Evolutionary conservation across 2,797 vertebrate species (phyloP).

Genomic region (Anableps anableps): DNA sequence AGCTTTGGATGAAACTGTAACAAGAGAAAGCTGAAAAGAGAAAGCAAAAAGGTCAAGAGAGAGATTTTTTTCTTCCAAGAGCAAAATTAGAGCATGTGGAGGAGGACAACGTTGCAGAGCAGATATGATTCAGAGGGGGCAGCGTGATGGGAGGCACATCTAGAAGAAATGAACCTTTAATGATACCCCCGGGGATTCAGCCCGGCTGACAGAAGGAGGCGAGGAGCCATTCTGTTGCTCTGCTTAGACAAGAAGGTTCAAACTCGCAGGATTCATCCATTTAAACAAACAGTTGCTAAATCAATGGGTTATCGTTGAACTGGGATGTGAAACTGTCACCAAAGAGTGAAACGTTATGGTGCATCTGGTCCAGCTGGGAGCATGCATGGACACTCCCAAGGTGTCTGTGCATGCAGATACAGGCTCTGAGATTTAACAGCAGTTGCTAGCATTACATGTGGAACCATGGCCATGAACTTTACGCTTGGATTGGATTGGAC

Average conservation of each 20-base stretch:
- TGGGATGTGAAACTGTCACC: not conserved
- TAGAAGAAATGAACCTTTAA: constrained; percentile 65
- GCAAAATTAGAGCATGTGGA: constrained; percentile 71
- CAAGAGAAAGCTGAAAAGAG: constrained; percentile 31
- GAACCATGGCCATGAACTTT: not conserved
- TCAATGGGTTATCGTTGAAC: not conserved
- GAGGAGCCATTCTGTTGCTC: constrained; percentile 43
- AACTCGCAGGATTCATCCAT: constrained; percentile 23
- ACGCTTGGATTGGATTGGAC: not conserved
- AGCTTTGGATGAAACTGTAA: constrained; percentile 35
- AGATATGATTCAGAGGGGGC: constrained; percentile 71
- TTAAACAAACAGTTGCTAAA: not conserved
- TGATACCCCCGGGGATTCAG: constrained; percentile 50
- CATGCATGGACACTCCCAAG: not conserved
- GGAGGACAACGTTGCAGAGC: constrained; percentile 62
- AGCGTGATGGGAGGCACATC: constrained; percentile 55
- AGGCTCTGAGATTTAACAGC: too few relatives aligned
- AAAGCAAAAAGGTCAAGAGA: constrained; percentile 20
- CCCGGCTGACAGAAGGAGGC: constrained; percentile 34
- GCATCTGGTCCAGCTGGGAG: not conserved
- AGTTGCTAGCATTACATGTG: too few relatives aligned
- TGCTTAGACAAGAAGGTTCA: constrained; percentile 50
- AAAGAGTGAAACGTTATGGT: not conserved
- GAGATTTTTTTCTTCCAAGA: constrained; percentile 46
- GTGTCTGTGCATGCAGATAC: not conserved